Base-by-base conservation (phyloP, 1,140 invertebrate species). In the Bombus breviceps region DNA sequence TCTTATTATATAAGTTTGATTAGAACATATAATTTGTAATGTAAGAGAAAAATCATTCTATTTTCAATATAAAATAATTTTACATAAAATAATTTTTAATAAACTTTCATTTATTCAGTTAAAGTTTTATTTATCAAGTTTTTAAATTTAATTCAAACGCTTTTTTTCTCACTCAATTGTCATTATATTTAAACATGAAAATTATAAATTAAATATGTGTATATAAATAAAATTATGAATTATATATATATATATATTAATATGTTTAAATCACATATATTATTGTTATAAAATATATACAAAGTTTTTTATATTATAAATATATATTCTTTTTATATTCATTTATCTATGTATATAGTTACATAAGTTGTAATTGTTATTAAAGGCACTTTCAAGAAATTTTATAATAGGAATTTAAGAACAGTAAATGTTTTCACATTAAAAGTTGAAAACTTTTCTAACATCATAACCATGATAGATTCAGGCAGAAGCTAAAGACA, bases 401-500 rank as follows among this genome's bases (percentile, higher is more conserved):
- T 76, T 75, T 28, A 37, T 22, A 64, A 37, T 12, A 47, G 37
- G 39, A 47, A 74, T 41, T 43, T 74, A 12, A 10, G 59, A 53
- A 41, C 10, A 41, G 12, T 43, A 37, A 80, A 39, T 25, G 32
- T 59, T 81, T 39, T 57, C 6, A 59, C 1, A 59, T n/a, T 62
- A 37, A 64, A 82, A 75, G 2, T 75, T 74, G 25, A 43, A 83
- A 68, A 69, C 32, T 34, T 64, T 25, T 66, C 47, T 69, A 83
- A 66, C 6, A 53, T 32, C 57, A 74, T 82, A 73, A n/a, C 43
- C 8, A 22, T 71, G 22, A 39, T 43, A 69, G 57, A 69, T 78
- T 78, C 74, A 83, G 22, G 81, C 81, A 83, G 34, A 53, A 83
- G 74, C 81, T 83, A 68, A 41, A 72, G 37, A 43, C 39, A 80